These are phyloP conservation scores for Erythrocercus mccallii DNA, from an alignment of 2,113 vertebrate species.

Conservation along the genomic window DNA sequence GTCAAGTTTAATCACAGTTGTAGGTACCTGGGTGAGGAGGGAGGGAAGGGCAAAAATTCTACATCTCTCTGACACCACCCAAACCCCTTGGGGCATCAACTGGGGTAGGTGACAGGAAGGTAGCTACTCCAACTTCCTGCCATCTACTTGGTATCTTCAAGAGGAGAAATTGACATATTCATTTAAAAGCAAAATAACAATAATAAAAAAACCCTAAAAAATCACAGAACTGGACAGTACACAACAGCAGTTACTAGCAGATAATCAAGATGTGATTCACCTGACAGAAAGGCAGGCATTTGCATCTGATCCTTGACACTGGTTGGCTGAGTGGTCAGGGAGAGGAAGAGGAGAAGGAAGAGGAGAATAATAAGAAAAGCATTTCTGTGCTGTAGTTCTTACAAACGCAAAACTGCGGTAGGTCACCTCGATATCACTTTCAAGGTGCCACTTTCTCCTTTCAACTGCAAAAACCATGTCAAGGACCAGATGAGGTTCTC, in stretches of 20 bases:
- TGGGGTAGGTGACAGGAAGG: not conserved
- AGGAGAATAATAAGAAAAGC: not conserved
- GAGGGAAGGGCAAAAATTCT: not conserved
- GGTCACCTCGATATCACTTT: not conserved
- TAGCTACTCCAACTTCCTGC: not conserved
- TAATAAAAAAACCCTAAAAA: fast-evolving
- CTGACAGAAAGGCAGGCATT: not conserved
- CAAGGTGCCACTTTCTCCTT: not conserved
- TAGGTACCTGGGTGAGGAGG: not conserved
- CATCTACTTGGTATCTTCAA: fast-evolving
- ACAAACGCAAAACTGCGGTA: not conserved
- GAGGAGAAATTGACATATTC: no score
- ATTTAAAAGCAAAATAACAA: not conserved
- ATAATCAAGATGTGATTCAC: not conserved
- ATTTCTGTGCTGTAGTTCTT: not conserved
- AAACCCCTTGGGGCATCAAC: no score
- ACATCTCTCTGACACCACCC: no score
- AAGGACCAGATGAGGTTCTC: not conserved
- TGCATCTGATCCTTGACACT: not conserved
- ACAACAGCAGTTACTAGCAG: not conserved
- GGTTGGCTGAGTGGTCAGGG: not conserved
- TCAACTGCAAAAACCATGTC: not conserved
- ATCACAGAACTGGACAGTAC: not conserved
- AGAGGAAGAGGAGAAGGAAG: not conserved
- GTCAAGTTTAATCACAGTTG: not conserved